phyloP scores from a whole-genome alignment of 2,113 vertebrate species.

The Rhynchomys soricoides region DNA sequence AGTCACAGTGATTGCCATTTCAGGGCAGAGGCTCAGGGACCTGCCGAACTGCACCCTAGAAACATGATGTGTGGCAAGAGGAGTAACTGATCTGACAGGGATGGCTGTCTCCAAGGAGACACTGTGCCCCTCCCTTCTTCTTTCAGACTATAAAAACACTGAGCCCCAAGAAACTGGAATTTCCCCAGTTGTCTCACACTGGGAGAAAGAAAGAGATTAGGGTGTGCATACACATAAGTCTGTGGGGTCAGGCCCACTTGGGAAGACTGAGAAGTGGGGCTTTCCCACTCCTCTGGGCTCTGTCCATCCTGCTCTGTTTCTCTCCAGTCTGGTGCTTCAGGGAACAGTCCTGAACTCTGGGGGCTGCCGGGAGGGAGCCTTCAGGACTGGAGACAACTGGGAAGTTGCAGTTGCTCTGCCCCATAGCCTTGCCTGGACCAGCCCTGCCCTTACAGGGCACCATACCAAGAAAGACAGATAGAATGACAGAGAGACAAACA shows the following conservation, averaged over 20 bases:
- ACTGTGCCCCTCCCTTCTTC: not conserved
- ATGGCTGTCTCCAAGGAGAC: not conserved
- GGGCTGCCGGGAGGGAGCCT: not conserved
- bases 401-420: conserved; percentile 37
- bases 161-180: not conserved
- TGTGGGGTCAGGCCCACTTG: not conserved
- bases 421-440: conserved; percentile 12
- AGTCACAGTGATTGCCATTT: not conserved
- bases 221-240: not conserved
- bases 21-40: not conserved
- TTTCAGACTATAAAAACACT: not conserved
- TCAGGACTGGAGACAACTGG: conserved; percentile 38
- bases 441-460: not conserved
- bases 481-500: conserved; percentile 43
- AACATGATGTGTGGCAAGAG: not conserved
- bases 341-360: not conserved
- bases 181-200: not conserved
- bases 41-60: not conserved
- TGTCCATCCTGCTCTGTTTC: not conserved
- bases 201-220: not conserved
- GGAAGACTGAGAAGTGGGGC: not conserved
- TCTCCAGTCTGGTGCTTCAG: not conserved
- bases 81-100: not conserved
- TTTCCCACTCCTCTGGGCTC: not conserved
- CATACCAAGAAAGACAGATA: conserved; percentile 10